A percentile compares a stretch with the other conserved stretches of the same genome.
phyloP scores from a whole-genome alignment of 2,113 vertebrate genomes.

The Poicephalus gulielmi region DNA sequence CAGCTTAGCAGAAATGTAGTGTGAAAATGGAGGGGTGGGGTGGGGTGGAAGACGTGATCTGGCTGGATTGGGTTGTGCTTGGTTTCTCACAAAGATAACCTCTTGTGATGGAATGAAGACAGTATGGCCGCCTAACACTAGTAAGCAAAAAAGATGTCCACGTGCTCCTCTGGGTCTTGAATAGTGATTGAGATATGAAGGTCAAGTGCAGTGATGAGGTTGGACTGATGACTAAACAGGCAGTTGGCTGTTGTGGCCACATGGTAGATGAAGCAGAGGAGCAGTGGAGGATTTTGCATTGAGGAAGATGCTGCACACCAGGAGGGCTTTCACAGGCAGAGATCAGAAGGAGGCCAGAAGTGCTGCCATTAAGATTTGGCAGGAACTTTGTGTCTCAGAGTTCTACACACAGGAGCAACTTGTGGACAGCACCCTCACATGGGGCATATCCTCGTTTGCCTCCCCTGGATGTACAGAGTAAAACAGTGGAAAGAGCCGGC shows the following conservation, averaged over 20 bases:
- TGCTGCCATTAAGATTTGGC: not conserved
- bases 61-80: not conserved
- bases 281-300: fast-evolving
- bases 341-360: not conserved
- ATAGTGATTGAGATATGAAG: not conserved
- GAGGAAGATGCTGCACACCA: fast-evolving
- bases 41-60: not conserved
- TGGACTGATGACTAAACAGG: not conserved
- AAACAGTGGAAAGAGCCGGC: fast-evolving
- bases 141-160: not conserved
- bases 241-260: not conserved
- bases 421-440: not conserved
- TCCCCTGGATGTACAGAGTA: fast-evolving
- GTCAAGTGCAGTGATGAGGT: fast-evolving
- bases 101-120: not conserved
- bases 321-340: not conserved
- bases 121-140: too few species aligned
- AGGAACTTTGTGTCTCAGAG: not conserved
- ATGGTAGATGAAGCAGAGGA: not conserved
- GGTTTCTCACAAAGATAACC: not conserved
- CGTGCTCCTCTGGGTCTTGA: not conserved
- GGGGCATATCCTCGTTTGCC: not conserved
- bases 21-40: not conserved
- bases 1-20: not conserved
- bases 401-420: not conserved